Evolutionary conservation across 2,888 invertebrate genomes (phyloP).

Genomic region (Cistogaster globosa): DNA sequence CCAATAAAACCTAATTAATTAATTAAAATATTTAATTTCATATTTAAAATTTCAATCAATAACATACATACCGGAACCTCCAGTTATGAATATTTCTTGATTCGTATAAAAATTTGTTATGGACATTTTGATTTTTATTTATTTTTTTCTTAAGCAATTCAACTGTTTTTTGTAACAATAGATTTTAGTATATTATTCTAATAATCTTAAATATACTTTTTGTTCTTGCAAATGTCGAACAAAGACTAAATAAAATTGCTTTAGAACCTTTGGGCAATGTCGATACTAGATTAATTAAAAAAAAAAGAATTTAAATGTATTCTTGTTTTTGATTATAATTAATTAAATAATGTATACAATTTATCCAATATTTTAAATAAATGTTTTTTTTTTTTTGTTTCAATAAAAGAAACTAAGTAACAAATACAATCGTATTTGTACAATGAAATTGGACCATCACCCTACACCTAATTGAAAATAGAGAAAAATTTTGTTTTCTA

Average conservation of each 20-base stretch:
- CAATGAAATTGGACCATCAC: no score
- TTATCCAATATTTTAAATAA: conserved; percentile 16
- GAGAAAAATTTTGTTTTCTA: no score
- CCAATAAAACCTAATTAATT: conserved; percentile 90
- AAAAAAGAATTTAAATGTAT: conserved; percentile 12
- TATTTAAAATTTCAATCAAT: background rate
- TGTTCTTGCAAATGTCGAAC: conserved; percentile 17
- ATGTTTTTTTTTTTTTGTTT: background rate
- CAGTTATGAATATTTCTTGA: conserved; percentile 91
- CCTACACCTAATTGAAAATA: no score
- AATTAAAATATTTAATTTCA: background rate
- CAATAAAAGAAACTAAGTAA: no score
- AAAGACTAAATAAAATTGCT: conserved; percentile 36
- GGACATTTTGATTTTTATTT: conserved; percentile 76
- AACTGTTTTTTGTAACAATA: background rate
- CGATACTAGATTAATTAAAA: background rate
- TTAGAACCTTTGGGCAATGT: background rate
- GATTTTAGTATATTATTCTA: background rate
- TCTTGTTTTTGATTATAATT: conserved; percentile 28
- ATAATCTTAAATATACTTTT: background rate
- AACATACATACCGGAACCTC: conserved; percentile 86
- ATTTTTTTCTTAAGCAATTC: no score
- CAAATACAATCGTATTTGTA: no score
- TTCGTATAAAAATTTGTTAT: conserved; percentile 88
- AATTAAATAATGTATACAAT: conserved; percentile 21